These are phyloP conservation scores for Pseudochromis fuscus DNA, from an alignment of 2,797 vertebrate species.

Conservation along the genomic window DNA sequence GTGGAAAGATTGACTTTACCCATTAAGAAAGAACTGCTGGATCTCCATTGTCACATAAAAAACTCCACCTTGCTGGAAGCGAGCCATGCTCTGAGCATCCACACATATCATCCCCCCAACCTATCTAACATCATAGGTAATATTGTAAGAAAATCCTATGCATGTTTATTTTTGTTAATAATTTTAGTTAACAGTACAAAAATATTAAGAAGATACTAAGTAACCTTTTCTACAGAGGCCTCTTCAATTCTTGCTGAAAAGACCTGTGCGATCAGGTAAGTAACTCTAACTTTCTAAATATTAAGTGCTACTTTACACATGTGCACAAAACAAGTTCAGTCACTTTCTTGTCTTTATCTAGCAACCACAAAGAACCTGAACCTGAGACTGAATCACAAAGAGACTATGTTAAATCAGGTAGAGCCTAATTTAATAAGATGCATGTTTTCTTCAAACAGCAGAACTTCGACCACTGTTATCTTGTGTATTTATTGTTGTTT, in stretches of 20 bases:
- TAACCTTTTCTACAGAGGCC: conserved; percentile 55
- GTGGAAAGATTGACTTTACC: conserved; percentile 31
- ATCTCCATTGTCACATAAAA: conserved; percentile 64
- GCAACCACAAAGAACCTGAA: conserved; percentile 9
- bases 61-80: conserved; percentile 92
- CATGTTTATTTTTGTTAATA: no score
- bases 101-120: conserved; percentile 81
- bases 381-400: neutral
- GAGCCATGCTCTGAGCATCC: conserved; percentile 85
- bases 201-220: neutral
- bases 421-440: neutral
- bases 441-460: neutral
- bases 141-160: neutral
- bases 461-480: no score
- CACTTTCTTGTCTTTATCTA: conserved; percentile 21
- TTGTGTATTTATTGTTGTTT: no score
- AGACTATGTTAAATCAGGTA: conserved; percentile 44
- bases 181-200: neutral
- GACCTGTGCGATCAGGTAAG: conserved; percentile 55
- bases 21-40: conserved; percentile 40
- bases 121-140: conserved; percentile 89
- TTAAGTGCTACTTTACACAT: neutral
- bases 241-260: conserved; percentile 39
- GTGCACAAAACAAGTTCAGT: neutral
- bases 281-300: neutral